Evolutionary conservation across 2,113 vertebrate genomes (phyloP).

Genomic region (Charina bottae): DNA sequence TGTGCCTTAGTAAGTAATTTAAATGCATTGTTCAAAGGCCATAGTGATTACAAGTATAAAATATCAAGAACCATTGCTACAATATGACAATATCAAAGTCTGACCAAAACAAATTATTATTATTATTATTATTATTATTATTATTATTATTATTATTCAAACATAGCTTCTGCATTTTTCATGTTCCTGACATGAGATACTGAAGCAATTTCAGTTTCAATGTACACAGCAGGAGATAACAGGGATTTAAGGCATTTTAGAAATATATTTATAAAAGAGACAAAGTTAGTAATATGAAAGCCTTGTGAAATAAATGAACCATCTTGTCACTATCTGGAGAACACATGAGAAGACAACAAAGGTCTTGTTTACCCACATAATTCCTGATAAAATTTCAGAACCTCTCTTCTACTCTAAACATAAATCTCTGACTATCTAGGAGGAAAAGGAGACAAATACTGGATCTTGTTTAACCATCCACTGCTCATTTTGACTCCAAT

Average conservation of each 20-base stretch:
- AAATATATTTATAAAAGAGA: accelerated
- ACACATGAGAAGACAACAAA: not conserved
- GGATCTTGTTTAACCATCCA: conserved; percentile 20
- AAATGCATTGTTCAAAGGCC: not conserved
- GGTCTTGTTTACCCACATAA: not conserved
- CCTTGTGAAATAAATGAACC: conserved; percentile 24
- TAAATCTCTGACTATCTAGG: not conserved
- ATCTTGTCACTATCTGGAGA: not conserved
- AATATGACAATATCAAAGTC: not conserved
- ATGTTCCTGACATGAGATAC: not conserved
- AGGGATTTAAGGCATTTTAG: not conserved
- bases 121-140: not conserved
- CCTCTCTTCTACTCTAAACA: conserved; percentile 15
- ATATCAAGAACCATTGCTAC: not conserved
- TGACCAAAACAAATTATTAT: not conserved
- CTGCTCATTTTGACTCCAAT: conserved; percentile 32
- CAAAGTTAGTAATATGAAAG: not conserved
- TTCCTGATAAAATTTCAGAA: conserved; percentile 7
- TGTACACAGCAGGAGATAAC: conserved; percentile 15
- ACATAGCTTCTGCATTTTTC: not conserved
- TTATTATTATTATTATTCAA: not conserved
- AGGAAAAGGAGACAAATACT: conserved; percentile 4
- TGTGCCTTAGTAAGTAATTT: not conserved
- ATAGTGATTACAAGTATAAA: conserved; percentile 11
- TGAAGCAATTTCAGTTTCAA: not conserved